Conservation (phyloP, 2,888 invertebrate genomes). For the Drosophila seclusa region DNA sequence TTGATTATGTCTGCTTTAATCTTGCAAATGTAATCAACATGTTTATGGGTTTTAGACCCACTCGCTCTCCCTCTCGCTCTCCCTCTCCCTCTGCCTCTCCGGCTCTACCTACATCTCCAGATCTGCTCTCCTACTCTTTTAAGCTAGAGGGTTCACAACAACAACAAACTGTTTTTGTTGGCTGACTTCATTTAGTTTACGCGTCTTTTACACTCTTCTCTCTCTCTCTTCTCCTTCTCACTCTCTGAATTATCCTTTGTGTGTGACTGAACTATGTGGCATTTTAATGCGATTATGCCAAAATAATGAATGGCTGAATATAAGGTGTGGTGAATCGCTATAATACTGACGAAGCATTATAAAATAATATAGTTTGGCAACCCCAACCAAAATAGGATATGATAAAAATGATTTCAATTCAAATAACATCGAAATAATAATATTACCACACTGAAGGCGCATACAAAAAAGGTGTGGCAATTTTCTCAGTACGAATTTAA, state of each 20-base stretch:
- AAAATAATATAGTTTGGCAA: neutral
- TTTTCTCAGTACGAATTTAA: too few species aligned
- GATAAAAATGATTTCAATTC: neutral
- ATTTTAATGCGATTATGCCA: slow-evolving; percentile 27
- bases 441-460: too few species aligned
- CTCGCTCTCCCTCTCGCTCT: too few species aligned
- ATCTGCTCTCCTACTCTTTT: neutral
- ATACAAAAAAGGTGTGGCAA: too few species aligned
- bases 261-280: slow-evolving; percentile 2
- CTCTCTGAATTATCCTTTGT: slow-evolving; percentile 3
- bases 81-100: too few species aligned
- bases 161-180: slow-evolving; percentile 36
- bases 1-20: slow-evolving; percentile 75
- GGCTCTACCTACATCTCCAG: neutral
- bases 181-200: slow-evolving; percentile 52
- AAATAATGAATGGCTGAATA: slow-evolving; percentile 1
- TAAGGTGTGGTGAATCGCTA: neutral
- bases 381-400: neutral
- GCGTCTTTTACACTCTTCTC: slow-evolving; percentile 12
- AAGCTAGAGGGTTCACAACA: slow-evolving; percentile 16
- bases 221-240: neutral
- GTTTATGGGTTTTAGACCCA: slow-evolving; percentile 42
- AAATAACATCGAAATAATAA: neutral
- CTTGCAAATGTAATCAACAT: slow-evolving; percentile 69
- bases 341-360: too few species aligned